Percentiles rank a stretch among this genome's conserved stretches.
phyloP scores from a whole-genome alignment of 2,113 vertebrate species.

The Anoura caudifer region DNA sequence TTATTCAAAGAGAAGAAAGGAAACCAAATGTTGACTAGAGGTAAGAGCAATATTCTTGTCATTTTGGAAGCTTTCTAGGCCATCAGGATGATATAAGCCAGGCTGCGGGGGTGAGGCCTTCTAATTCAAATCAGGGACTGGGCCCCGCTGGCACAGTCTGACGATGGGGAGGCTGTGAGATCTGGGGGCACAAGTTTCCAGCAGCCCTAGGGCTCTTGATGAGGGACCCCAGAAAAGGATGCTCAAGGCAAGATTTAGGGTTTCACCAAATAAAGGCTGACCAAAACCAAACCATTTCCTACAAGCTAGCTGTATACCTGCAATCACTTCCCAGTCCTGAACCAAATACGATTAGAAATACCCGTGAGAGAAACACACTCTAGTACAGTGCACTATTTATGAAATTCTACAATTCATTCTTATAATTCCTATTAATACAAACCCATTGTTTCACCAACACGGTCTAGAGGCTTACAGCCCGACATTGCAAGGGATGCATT shows the following conservation, averaged over 20 bases:
- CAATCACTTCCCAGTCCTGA: background rate
- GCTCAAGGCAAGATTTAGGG: background rate
- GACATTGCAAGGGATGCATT: background rate
- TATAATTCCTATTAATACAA: background rate
- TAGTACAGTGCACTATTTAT: background rate
- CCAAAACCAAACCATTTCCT: background rate
- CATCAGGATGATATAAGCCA: background rate
- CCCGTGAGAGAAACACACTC: background rate
- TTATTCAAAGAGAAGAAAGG: background rate
- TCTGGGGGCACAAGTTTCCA: background rate
- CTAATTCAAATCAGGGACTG: background rate
- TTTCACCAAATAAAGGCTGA: background rate
- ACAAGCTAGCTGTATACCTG: background rate
- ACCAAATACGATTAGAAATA: background rate
- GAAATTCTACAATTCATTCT: background rate
- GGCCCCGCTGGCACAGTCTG: background rate
- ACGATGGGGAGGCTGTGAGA: background rate
- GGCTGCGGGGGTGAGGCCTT: background rate
- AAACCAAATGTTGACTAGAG: background rate
- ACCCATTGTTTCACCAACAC: background rate
- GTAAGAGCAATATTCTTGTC: background rate
- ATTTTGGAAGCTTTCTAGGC: background rate
- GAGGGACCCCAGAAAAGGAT: background rate
- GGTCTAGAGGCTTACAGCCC: background rate
- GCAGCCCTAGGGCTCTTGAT: fast-evolving